These are phyloP conservation scores for Lerema accius DNA, from an alignment of 1,140 invertebrate genomes.

Conservation along the genomic window DNA sequence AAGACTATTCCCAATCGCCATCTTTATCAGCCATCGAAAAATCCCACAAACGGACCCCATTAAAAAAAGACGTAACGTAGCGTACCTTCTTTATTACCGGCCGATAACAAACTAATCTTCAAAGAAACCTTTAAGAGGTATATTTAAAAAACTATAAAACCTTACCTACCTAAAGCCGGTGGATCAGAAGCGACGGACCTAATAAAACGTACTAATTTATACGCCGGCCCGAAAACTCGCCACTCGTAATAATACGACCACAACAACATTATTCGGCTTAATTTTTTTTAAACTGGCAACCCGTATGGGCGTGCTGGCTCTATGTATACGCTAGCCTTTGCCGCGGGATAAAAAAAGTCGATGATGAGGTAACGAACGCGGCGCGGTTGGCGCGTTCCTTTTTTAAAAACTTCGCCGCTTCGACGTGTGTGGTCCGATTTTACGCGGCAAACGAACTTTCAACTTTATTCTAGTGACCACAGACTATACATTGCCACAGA, in stretches of 20 bases:
- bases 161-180: slow-evolving; percentile 46
- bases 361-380: slow-evolving; percentile 74
- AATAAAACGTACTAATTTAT: slow-evolving; percentile 75
- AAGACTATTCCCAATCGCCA: slow-evolving; percentile 35
- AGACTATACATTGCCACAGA: slow-evolving; percentile 29
- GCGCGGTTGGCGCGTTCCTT: slow-evolving; percentile 71
- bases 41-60: slow-evolving; percentile 42
- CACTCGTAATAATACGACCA: slow-evolving; percentile 58
- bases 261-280: slow-evolving; percentile 66
- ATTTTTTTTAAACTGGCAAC: slow-evolving; percentile 55
- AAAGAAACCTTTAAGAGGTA: slow-evolving; percentile 55
- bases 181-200: slow-evolving; percentile 60
- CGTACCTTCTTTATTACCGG: slow-evolving; percentile 65
- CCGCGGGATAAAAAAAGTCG: slow-evolving; percentile 64
- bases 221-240: slow-evolving; percentile 50
- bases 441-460: slow-evolving; percentile 33
- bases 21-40: slow-evolving; percentile 49
- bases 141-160: slow-evolving; percentile 70
- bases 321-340: slow-evolving; percentile 60
- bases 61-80: slow-evolving; percentile 41
- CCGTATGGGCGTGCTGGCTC: slow-evolving; percentile 46
- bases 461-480: slow-evolving; percentile 24
- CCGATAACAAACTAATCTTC: slow-evolving; percentile 74
- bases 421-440: slow-evolving; percentile 69
- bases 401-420: slow-evolving; percentile 64